Conservation (phyloP, 2,113 vertebrate species). For the Montifringilla adamsi region DNA sequence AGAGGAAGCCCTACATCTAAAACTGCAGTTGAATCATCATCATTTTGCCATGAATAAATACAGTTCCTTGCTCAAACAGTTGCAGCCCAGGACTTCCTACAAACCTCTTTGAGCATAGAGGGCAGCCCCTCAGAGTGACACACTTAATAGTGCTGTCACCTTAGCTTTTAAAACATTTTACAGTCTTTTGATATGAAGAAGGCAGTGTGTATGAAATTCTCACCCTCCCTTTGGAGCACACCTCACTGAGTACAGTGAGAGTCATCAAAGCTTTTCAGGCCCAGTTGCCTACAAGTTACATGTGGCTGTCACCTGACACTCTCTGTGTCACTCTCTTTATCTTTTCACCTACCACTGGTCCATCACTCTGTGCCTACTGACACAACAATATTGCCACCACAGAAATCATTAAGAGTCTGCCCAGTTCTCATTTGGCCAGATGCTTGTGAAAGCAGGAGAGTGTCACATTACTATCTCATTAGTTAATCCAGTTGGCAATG, state of each 20-base stretch:
- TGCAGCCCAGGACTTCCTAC: background rate
- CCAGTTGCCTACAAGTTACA: background rate
- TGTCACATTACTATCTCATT: background rate
- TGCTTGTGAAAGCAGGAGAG: background rate
- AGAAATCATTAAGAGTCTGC: background rate
- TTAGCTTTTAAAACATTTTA: background rate
- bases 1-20: background rate
- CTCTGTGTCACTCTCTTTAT: background rate
- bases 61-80: background rate
- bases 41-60: background rate
- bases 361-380: background rate
- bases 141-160: background rate
- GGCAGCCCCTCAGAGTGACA: background rate
- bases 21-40: background rate
- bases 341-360: background rate
- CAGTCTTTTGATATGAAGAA: background rate
- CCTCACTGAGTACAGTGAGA: background rate
- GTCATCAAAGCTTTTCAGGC: background rate
- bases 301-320: background rate
- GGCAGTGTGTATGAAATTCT: background rate
- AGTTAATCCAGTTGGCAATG: background rate
- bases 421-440: background rate
- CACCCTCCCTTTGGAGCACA: background rate
- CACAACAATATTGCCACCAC: background rate
- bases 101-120: background rate